Conservation (phyloP, 2,888 invertebrate genomes). For the Siphlonurus alternatus region DNA sequence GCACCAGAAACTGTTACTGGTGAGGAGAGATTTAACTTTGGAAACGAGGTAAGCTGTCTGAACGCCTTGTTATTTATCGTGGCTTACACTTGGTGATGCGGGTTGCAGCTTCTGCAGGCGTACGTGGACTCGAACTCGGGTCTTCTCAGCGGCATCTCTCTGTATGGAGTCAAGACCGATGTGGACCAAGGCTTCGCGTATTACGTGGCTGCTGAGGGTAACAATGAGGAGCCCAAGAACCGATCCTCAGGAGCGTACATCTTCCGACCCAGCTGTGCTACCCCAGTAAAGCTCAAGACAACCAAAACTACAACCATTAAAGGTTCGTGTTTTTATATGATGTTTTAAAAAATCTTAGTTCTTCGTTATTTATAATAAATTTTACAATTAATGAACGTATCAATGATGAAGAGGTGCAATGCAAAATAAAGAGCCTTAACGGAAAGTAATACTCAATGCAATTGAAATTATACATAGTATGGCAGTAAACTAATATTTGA, state of each 20-base stretch:
- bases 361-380: no score
- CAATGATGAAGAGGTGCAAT: no score
- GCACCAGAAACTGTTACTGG: not conserved
- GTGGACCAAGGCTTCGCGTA: constrained; percentile 34
- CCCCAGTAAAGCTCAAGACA: no score
- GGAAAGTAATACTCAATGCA: no score
- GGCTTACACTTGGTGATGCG: not conserved
- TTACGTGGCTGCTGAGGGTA: constrained; percentile 32
- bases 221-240: constrained; percentile 28
- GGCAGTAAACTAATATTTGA: no score
- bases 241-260: constrained; percentile 55
- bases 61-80: not conserved
- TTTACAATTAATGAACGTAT: no score
- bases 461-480: no score
- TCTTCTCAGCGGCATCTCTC: not conserved
- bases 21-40: not conserved
- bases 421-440: no score
- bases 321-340: no score
- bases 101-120: not conserved
- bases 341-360: no score
- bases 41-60: not conserved
- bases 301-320: constrained; percentile 20
- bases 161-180: not conserved
- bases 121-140: not conserved
- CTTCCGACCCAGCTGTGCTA: constrained; percentile 31